Evolutionary conservation across 2,113 vertebrate species (phyloP).

Genomic region (Periophthalmus modestus): DNA sequence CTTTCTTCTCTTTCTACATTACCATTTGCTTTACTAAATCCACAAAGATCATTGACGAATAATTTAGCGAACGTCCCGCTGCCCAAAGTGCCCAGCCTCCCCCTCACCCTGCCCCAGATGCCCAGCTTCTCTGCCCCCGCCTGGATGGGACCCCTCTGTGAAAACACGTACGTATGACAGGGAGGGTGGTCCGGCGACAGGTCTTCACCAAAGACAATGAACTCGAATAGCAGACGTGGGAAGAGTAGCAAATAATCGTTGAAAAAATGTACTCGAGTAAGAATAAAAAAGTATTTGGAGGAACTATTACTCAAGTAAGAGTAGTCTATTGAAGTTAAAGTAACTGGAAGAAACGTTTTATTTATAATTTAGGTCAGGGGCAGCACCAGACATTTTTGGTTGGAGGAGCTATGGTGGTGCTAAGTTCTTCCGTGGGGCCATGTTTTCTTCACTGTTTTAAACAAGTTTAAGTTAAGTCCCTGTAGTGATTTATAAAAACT

Average conservation of each 20-base stretch:
- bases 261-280: not conserved
- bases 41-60: constrained; percentile 88
- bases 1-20: constrained; percentile 19
- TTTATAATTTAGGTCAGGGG: too few species aligned
- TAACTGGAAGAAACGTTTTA: too few species aligned
- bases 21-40: constrained; percentile 3
- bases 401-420: too few species aligned
- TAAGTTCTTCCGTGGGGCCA: too few species aligned
- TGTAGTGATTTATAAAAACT: too few species aligned
- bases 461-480: too few species aligned
- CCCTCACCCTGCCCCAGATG: constrained; percentile 94
- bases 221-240: too few species aligned
- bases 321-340: too few species aligned
- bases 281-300: not conserved
- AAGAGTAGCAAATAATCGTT: too few species aligned
- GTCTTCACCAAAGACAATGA: constrained; percentile 33
- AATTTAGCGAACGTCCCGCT: constrained; percentile 95
- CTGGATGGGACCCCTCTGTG: constrained; percentile 94
- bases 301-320: not conserved
- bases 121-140: constrained; percentile 92
- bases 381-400: too few species aligned
- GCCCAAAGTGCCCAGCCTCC: constrained; percentile 95
- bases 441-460: too few species aligned
- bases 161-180: constrained; percentile 93
- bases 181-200: constrained; percentile 11